Base-by-base conservation (phyloP, 2,888 invertebrate genomes). In the Epiblema foenella region DNA sequence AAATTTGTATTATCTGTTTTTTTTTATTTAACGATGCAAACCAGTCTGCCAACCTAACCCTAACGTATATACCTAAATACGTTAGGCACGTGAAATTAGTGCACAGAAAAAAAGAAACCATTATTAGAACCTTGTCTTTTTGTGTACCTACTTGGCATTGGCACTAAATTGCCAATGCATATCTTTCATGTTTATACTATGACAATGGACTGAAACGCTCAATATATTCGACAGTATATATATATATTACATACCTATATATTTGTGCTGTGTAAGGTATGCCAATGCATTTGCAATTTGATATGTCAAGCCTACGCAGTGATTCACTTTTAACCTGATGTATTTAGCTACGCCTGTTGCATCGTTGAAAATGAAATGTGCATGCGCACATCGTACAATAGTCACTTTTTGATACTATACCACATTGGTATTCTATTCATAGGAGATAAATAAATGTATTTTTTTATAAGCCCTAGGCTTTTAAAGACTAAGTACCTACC, bases 281-380 rank as follows among this genome's bases (percentile, higher is more conserved):
- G 12, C 12, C 17, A 11, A 4, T 37, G 33, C 17, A 39, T 58
- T 58, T 58, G 57, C 37, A 58, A 58, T 58, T 58, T 58, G 17
- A 37, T 37, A 54, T 54, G 24, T 15, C 54, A 24, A 46, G 7
- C 5, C 24, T 24, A n/a, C 17, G 2, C 4, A n/a, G 11, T 37
- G 33, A 24, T 24, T 24, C 52, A 12, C 24, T 20, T 52, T 20
- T 9, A 8, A 12, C 18, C 20, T 3, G 52, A 59, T 59, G 39
- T 42, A 59, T 59, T 46, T 24, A 24, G 59, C 18, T 42, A 24
- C 42, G 59, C 42, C 20, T 59, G 20, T n/a, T 59, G 59, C 42
- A 59, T 59, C 42, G 42, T 59, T 59, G 20, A 46, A 59, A 59
- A 59, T 59, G 59, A 9, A 24, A 20, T 42, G 24, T 24, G 42